These are phyloP conservation scores for Gavialis gangeticus DNA, from an alignment of 2,113 vertebrate species.

Conservation along the genomic window DNA sequence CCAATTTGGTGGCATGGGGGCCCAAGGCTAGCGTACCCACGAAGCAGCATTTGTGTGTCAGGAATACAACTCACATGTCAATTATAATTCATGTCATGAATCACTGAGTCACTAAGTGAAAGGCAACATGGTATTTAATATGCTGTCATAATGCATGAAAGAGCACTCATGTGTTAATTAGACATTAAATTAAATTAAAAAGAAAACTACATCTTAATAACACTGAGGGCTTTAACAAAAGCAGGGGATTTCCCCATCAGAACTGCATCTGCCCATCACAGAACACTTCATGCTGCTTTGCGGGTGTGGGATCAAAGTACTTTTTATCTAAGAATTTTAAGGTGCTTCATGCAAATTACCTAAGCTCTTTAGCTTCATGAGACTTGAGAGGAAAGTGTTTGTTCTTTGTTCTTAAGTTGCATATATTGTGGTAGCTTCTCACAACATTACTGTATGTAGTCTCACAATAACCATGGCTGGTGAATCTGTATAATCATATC, in stretches of 20 bases:
- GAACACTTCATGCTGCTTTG: not conserved
- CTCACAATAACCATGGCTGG: not conserved
- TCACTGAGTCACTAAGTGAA: conserved; percentile 48
- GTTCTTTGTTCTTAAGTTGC: not conserved
- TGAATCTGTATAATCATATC: not conserved
- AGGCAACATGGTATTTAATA: conserved; percentile 36
- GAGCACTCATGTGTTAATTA: conserved; percentile 21
- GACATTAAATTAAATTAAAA: conserved; percentile 48
- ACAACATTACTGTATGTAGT: not conserved
- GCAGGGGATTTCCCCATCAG: not conserved
- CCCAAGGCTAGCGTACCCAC: not conserved
- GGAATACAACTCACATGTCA: not conserved
- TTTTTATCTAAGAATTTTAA: not conserved
- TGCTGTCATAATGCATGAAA: conserved; percentile 11
- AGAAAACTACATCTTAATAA: conserved; percentile 13
- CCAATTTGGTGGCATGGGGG: not conserved
- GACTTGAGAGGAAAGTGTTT: not conserved
- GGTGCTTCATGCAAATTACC: not conserved
- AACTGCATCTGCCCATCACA: not conserved
- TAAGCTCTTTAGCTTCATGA: not conserved
- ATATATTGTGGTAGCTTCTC: not conserved
- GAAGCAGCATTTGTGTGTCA: not conserved
- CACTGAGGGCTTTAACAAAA: not conserved
- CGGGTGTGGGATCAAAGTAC: not conserved
- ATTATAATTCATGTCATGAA: not conserved